Evolutionary conservation across 2,888 invertebrate species (phyloP).

Genomic region (Altica lythri): DNA sequence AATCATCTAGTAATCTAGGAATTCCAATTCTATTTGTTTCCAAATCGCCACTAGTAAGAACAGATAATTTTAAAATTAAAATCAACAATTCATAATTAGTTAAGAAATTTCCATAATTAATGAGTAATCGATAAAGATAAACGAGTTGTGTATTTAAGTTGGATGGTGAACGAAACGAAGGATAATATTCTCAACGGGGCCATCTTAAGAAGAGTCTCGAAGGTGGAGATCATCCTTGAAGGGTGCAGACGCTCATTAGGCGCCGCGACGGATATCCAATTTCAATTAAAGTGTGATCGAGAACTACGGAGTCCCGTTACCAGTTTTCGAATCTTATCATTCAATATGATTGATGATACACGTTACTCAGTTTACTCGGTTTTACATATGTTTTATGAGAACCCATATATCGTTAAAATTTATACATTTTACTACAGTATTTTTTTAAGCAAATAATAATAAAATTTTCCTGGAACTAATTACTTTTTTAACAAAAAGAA

Average conservation of each 20-base stretch:
- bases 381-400: no score
- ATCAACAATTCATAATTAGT: no score
- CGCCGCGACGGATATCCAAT: constrained; percentile 51
- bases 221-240: constrained; percentile 38
- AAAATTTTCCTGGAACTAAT: no score
- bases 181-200: constrained; percentile 52
- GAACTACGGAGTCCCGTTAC: constrained; percentile 55
- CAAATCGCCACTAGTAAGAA: no score
- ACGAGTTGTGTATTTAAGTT: constrained; percentile 50
- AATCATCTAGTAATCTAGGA: no score
- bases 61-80: no score
- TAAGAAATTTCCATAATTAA: constrained; percentile 47
- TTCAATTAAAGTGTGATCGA: constrained; percentile 58
- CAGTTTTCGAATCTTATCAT: constrained; percentile 52
- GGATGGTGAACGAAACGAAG: constrained; percentile 44
- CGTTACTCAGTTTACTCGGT: constrained; percentile 5
- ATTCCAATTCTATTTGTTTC: no score
- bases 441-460: no score
- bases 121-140: constrained; percentile 51
- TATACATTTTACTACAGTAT: no score
- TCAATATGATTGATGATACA: constrained; percentile 52
- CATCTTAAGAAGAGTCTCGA: constrained; percentile 48
- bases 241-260: constrained; percentile 51
- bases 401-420: no score
- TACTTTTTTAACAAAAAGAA: no score